Percentiles rank a stretch among this genome's conserved stretches.
Conservation (phyloP, 1,140 invertebrate genomes). For the Drosophila virilis region DNA sequence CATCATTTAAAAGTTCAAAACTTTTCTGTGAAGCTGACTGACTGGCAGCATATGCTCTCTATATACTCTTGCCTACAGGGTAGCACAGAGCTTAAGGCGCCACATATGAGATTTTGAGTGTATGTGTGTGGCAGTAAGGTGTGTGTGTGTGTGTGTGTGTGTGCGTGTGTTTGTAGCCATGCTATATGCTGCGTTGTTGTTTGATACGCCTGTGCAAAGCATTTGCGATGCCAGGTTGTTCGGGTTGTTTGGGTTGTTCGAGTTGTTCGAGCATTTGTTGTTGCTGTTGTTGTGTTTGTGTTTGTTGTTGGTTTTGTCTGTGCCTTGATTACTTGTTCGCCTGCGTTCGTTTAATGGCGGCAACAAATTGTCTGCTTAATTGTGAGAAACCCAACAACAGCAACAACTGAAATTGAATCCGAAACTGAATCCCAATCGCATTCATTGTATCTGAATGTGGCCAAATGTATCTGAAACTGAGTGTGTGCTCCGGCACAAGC, state of each 20-base stretch:
- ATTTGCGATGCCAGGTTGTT: conserved; percentile 23
- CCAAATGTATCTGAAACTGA: conserved; percentile 23
- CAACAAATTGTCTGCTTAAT: conserved; percentile 67
- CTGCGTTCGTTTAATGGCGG: conserved; percentile 54
- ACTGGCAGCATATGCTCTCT: not conserved
- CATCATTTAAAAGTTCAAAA: too few relatives aligned
- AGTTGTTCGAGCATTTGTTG: not conserved
- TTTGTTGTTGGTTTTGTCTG: conserved; percentile 7
- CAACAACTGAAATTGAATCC: conserved; percentile 41
- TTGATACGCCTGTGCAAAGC: conserved; percentile 49
- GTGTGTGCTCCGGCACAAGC: conserved; percentile 11
- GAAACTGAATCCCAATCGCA: conserved; percentile 28
- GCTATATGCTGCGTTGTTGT: conserved; percentile 5
- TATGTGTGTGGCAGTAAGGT: not conserved
- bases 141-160: conserved; percentile 6
- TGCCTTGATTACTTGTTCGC: conserved; percentile 64
- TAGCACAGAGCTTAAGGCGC: conserved; percentile 25
- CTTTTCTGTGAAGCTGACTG: too few relatives aligned
- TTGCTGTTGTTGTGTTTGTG: not conserved
- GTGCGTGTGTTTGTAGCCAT: conserved; percentile 3
- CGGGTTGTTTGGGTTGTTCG: not conserved
- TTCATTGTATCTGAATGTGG: conserved; percentile 23
- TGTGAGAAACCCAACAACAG: conserved; percentile 70
- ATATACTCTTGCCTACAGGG: not conserved
- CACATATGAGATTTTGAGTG: conserved; percentile 20